These are phyloP conservation scores for Phrynocephalus guinanensis DNA, from an alignment of 2,797 vertebrate genomes.

Conservation along the genomic window DNA sequence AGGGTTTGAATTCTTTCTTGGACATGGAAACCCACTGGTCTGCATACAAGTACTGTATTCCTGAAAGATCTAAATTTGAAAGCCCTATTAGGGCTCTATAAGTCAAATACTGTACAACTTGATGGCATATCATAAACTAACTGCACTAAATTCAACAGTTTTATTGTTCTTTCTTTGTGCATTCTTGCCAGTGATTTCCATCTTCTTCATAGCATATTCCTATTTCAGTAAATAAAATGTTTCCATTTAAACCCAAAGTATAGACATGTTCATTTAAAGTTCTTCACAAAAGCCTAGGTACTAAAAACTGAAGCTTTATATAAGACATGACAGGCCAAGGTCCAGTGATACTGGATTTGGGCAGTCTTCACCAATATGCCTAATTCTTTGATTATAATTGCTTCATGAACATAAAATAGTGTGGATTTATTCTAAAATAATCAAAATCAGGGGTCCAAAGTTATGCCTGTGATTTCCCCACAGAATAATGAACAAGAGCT, in stretches of 20 bases:
- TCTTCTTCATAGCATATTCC: not conserved
- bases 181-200: not conserved
- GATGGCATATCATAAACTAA: no score
- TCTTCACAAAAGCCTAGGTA: not conserved
- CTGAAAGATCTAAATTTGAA: no score
- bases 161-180: not conserved
- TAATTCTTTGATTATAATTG: not conserved
- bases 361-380: not conserved
- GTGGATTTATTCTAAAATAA: not conserved
- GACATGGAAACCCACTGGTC: no score
- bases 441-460: not conserved
- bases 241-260: not conserved
- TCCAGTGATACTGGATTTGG: not conserved
- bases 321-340: not conserved
- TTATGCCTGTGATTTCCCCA: not conserved
- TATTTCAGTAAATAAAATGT: not conserved
- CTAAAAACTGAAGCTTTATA: not conserved
- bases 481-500: no score
- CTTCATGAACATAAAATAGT: not conserved
- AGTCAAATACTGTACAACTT: no score
- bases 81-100: no score
- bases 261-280: constrained; percentile 1
- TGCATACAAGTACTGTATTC: no score
- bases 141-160: not conserved
- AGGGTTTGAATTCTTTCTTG: no score